Base-by-base conservation (phyloP, 2,888 invertebrate genomes). In the Trimorus sp. region DNA sequence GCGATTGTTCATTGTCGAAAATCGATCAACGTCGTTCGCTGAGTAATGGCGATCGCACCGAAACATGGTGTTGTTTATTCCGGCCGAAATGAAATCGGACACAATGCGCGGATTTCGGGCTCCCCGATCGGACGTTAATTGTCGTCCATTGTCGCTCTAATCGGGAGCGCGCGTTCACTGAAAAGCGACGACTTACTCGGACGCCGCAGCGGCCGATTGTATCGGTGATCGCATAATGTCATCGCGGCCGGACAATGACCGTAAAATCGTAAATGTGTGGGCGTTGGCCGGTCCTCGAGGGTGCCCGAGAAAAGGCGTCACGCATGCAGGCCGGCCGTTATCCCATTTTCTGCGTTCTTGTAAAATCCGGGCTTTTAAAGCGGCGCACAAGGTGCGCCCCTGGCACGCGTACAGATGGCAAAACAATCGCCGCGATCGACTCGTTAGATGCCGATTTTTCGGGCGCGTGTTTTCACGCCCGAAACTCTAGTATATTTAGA, bases 241-340 rank as follows among this genome's bases (percentile, higher is more conserved):
- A 68, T 68, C 77, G 70, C 62, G 59, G 60, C 69, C 73, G 82
- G 81, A 86, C 85, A 86, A 84, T 86, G 81, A 73, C 82, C 83
- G 74, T 83, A 79, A 83, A 86, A 84, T 86, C 84, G 84, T 83
- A 83, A 81, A 84, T 62, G 84, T 82, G 86, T 86, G 85, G 87
- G 87, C 86, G 87, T 85, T 84, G 85, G 79, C 79, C 84, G 83
- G 80, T 73, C 83, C 68, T 80, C 79, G 82, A 81, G 65, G 84
- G 76, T 68, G 51, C 58, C 40, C 62, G 78, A 83, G 80, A 83
- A 83, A 82, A 85, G 82, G 76, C 80, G 83, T 73, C 78, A 83
- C 76, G 83, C 74, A 73, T 71, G 74, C 62, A 68, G 63, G 73
- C 48, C 60, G 71, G 77, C 78, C 79, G 82, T 82, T 84, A 82